Percentiles rank a stretch among this genome's conserved stretches.
phyloP scores from a whole-genome alignment of 1,140 invertebrate species.

The Hyles euphorbiae region DNA sequence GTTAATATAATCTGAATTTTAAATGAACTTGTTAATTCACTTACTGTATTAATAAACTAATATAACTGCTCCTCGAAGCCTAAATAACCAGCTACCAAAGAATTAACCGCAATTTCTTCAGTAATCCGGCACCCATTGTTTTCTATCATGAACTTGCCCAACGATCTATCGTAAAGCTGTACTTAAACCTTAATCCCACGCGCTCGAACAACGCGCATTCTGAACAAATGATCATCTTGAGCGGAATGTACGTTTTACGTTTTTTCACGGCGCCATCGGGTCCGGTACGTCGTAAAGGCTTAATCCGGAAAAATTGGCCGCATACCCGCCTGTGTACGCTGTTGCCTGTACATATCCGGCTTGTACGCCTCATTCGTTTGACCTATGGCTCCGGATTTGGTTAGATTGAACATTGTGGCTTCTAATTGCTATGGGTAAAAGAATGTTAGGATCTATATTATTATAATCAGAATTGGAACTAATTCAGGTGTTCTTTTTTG shows the following conservation, averaged over 20 bases:
- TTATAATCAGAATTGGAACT: no score
- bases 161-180: no score
- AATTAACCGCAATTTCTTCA: background rate
- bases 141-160: background rate
- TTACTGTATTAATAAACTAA: no score
- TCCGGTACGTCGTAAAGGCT: conserved; percentile 26
- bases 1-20: background rate
- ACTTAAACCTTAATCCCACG: no score
- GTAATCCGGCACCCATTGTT: background rate
- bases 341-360: conserved; percentile 11
- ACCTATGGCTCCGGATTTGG: conserved; percentile 20
- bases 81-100: no score
- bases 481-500: no score
- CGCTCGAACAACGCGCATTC: background rate
- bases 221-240: conserved; percentile 19
- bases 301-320: conserved; percentile 36
- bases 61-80: no score
- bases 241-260: conserved; percentile 13
- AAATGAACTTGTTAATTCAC: background rate
- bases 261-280: conserved; percentile 19
- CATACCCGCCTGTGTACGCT: conserved; percentile 10
- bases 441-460: no score
- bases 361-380: conserved; percentile 36
- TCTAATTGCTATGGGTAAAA: no score
- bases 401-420: background rate